Conservation (phyloP, 1,140 invertebrate species). For the Dolichoris vasculosae region DNA sequence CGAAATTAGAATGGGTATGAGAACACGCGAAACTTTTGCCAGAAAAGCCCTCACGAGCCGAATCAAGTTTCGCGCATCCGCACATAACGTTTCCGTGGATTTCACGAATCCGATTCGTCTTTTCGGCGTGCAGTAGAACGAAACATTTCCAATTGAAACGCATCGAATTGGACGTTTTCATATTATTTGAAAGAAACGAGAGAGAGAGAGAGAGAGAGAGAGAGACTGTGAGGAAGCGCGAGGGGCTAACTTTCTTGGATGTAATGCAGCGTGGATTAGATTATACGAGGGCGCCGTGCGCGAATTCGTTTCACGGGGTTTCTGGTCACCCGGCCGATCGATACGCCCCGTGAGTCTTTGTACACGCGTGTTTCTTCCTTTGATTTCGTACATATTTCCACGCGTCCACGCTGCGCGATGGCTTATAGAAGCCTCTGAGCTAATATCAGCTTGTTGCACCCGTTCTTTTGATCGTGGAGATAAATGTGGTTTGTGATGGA, state of each 20-base stretch:
- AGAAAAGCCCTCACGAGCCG: no score
- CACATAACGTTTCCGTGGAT: no score
- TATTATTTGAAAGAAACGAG: no score
- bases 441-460: not conserved
- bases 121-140: no score
- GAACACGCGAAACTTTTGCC: no score
- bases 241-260: not conserved
- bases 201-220: not conserved
- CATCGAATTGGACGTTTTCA: no score
- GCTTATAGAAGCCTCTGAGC: not conserved
- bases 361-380: not conserved
- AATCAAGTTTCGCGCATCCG: no score
- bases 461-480: not conserved
- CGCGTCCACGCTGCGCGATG: not conserved
- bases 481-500: not conserved
- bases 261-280: slow-evolving; percentile 33
- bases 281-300: not conserved
- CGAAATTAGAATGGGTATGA: not conserved
- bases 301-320: not conserved
- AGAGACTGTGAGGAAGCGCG: not conserved
- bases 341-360: not conserved
- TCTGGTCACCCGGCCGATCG: not conserved
- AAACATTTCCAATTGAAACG: no score
- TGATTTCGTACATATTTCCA: not conserved
- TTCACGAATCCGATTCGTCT: no score